Conservation (phyloP, 1,140 invertebrate genomes). For the Chrysopa pallens region DNA sequence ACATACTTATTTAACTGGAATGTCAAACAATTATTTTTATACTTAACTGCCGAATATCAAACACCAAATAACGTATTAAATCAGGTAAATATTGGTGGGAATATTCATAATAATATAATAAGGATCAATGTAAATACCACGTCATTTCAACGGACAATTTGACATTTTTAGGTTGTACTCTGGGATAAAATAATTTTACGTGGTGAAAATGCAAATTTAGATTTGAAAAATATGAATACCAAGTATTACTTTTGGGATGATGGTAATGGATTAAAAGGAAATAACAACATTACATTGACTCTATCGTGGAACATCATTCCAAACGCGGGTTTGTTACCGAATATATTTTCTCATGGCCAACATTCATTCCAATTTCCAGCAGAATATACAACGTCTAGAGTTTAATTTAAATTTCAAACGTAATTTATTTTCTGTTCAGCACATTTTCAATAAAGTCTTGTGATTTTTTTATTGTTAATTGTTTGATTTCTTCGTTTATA, state of each 20-base stretch:
- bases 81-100: constrained; percentile 34
- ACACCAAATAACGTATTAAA: constrained; percentile 78
- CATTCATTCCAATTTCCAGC: constrained; percentile 80
- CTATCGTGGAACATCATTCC: constrained; percentile 97
- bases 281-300: constrained; percentile 85
- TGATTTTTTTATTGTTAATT: too few relatives aligned
- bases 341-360: constrained; percentile 58
- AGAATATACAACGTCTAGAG: constrained; percentile 65
- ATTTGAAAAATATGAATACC: constrained; percentile 88
- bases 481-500: too few relatives aligned
- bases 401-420: constrained; percentile 28
- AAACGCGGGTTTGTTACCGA: constrained; percentile 87
- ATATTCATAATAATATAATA: neutral
- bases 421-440: too few relatives aligned
- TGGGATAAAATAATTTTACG: constrained; percentile 98
- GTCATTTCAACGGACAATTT: neutral
- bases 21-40: constrained; percentile 95
- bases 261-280: constrained; percentile 84
- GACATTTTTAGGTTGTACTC: constrained; percentile 61
- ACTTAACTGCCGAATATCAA: constrained; percentile 90
- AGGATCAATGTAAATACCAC: neutral
- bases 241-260: constrained; percentile 99
- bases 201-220: constrained; percentile 78
- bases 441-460: too few relatives aligned
- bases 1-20: constrained; percentile 97